Evolutionary conservation across 2,888 invertebrate species (phyloP), one percentile per base, ranked within the genome.

Genomic region (Erebia epiphron): DNA sequence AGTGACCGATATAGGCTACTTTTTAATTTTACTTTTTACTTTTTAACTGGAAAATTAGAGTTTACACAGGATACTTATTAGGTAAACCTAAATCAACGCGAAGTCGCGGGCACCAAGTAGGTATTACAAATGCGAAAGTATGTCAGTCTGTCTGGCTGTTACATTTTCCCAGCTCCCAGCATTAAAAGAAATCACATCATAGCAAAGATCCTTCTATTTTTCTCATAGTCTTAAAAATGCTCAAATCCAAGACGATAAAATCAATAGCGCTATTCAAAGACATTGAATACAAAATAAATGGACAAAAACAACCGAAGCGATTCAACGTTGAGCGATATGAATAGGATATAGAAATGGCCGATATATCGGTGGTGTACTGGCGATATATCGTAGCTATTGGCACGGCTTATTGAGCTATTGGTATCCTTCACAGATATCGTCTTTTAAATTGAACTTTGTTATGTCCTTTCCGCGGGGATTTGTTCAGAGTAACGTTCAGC

Each of bases 211-310:
- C 10, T 10, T 46, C 46, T 57, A 26, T 21, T 13, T 26, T 26
- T 11, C 26, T 26, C 1, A 3, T 26, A n/a, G 18, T 16, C 2
- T 43, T 43, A 13, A 61, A 43, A 61, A 43, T 16, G 18, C 5
- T 13, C 43, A 46, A 61, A 43, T 11, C 1, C 1, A 61, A 61
- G 18, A 18, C 61, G 11, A 60, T 18, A 58, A 14, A 56, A 13
- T 56, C 21, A n/a, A 16, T 41, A 41, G 43, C 43, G 13, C 11
- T 61, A 13, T 43, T 43, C 16, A 16, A 61, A 61, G 43, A 13
- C 43, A 43, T 46, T 61, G 43, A 13, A 61, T 43, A 11, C 41
- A 60, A 41, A 60, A 60, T 61, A 61, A 43, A 61, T 61, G 2
- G 16, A 43, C 43, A 46, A 43, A n/a, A 61, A 43, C 61, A 61